Percentiles rank a stretch among this genome's conserved stretches.
phyloP scores from a whole-genome alignment of 2,113 vertebrate species.

The Fregetta grallaria region DNA sequence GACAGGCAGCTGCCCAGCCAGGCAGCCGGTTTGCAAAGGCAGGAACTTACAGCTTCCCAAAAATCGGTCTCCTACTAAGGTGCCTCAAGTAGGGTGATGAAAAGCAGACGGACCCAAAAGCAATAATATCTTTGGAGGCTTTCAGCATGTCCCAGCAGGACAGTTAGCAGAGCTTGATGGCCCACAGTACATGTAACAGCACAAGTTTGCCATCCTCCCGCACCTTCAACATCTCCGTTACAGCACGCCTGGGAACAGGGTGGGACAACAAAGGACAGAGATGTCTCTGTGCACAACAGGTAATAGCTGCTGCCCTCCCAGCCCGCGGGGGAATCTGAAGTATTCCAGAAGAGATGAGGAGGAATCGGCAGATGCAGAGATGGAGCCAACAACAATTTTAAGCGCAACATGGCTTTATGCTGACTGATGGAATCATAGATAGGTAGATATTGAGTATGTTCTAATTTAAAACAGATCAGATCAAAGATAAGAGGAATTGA shows the following conservation, averaged over 20 bases:
- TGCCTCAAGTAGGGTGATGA: background rate
- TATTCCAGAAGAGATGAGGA: background rate
- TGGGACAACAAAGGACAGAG: background rate
- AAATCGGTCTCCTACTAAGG: background rate
- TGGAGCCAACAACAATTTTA: background rate
- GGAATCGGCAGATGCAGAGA: background rate
- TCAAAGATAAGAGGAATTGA: background rate
- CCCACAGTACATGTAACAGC: rapidly evolving
- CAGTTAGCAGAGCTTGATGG: background rate
- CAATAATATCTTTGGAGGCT: background rate
- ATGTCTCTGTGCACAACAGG: background rate
- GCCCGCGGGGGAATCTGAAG: background rate
- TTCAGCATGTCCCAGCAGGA: background rate
- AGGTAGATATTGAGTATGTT: background rate
- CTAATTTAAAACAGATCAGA: background rate
- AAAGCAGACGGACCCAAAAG: background rate
- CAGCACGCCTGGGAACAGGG: background rate
- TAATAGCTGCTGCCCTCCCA: background rate
- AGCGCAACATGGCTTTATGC: background rate
- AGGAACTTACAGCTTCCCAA: rapidly evolving
- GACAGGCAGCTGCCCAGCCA: background rate
- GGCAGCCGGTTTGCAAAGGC: background rate
- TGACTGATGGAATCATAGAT: background rate
- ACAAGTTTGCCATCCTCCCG: background rate
- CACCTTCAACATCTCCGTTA: background rate